Evolutionary conservation across 2,113 vertebrate genomes (phyloP), one percentile per base, ranked within the genome.

Genomic region (Hassar affinis): DNA sequence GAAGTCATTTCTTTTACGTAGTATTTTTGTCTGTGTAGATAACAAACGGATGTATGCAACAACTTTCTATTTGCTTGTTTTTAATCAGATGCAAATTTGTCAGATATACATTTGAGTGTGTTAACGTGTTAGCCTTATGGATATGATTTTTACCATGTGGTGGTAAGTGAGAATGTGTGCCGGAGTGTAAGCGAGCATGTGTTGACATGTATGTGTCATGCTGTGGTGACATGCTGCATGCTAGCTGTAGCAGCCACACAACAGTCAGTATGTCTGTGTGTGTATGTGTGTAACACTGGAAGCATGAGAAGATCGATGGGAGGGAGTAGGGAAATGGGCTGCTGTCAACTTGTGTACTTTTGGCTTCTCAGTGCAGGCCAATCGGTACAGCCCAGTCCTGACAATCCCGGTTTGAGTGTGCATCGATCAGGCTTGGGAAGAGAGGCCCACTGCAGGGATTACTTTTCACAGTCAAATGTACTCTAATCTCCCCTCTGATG

Each of bases 331-430:
- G 79, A 56, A 52, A 86, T 87, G 84, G 87, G 78, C 80, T 64
- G 61, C 38, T 92, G 89, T 93, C 85, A 11, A 85, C 87, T 89
- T 91, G 87, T 92, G 82, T 80, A 49, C 87, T 89, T 88, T 88
- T 89, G 91, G 85, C 93, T 86, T 56, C 84, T 89, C 83, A 88
- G 85, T 47, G 86, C 79, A 14, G 85, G 83, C 88, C 87, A 91
- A 91, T 93, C 86, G 88, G 91, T 93, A 87, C 74, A 4, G 83
- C 87, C 83, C 66, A 56, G 85, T 69, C 71, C 80, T 90, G 91
- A 92, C 90, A 92, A 92, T 87, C n/a, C 56, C 72, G 86, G 88
- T 89, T 93, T 92, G 92, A 90, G 52, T 92, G 87, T 80, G 76
- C 17, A 93, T 93, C n/a, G 83, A 91, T 93, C 89, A 85, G 25